Base-by-base conservation (phyloP, 2,797 vertebrate genomes). In the Argyrosomus regius region DNA sequence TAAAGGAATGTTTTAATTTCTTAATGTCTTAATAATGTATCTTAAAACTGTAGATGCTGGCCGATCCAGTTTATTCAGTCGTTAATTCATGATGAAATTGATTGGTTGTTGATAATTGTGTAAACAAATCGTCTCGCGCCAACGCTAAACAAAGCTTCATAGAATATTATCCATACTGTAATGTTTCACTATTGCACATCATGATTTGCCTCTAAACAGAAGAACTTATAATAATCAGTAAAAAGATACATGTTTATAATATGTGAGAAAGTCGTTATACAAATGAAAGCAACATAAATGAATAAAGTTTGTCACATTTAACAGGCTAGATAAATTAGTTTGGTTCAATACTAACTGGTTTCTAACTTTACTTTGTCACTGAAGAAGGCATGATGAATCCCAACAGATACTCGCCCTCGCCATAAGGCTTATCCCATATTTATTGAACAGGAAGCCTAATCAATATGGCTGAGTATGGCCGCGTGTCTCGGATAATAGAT, bases 381-480 rank as follows among this genome's bases (percentile, higher is more conserved):
- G 56, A 74, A 41, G 18, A 61, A 39, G 24, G 39, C 35, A 35
- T 78, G 10, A 77, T 35, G 18, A 28, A 43, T 71, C 66, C 17
- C 4, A 48, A 12, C 28, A 57, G 57, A 61, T 50, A 24, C 50
- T 35, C 31, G 2, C 60, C 48, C 48, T n/a, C 5, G 20, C 62
- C 87, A 84, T 61, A 77, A 82, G 87, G 89, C 81, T 96, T 93
- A 95, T 95, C 88, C 93, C 86, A 65, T 91, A 58, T 57, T 75
- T 84, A 90, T 83, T 84, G 82, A 90, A 59, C 69, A 80, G 49
- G 89, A 91, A 93, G 90, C 82, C 92, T 95, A 94, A 94, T 96
- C 94, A 93, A 95, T 96, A 95, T 78, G 89, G 89, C 93, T 90
- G 91, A 91, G 91, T 70, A 11, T 28, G 60, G 76, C 69, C 24